Percentiles rank a stretch among this genome's conserved stretches.
phyloP scores from a whole-genome alignment of 1,140 invertebrate species.

The Macrosteles quadrilineatus region DNA sequence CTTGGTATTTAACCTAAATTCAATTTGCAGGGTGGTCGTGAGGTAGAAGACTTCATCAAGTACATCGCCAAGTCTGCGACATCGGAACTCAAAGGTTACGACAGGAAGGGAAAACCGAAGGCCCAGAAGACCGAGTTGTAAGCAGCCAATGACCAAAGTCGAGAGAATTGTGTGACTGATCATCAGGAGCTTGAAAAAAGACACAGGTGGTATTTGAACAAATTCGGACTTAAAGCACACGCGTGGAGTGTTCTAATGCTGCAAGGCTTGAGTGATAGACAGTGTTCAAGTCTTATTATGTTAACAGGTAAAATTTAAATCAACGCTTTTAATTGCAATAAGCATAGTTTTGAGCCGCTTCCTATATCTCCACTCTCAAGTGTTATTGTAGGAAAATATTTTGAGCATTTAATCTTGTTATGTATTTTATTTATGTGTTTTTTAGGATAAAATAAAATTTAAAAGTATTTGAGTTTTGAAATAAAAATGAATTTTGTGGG shows the following conservation, averaged over 20 bases:
- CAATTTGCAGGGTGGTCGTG: constrained; percentile 83
- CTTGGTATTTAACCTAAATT: too few species aligned
- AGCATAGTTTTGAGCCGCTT: too few species aligned
- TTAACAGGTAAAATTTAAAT: too few species aligned
- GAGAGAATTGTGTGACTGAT: background rate
- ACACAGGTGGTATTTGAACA: background rate
- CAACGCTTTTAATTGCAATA: too few species aligned
- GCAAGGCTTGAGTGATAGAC: background rate
- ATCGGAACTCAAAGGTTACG: constrained; percentile 83
- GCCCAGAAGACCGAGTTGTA: constrained; percentile 77
- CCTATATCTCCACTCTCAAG: too few species aligned
- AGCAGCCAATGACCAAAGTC: constrained; percentile 33
- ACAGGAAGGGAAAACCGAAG: constrained; percentile 86
- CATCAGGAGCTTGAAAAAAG: background rate
- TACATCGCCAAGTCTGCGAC: constrained; percentile 94
- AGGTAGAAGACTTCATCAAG: constrained; percentile 93
- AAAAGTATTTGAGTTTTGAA: too few species aligned
- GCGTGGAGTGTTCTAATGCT: background rate
- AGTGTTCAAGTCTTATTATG: background rate
- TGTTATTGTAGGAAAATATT: too few species aligned
- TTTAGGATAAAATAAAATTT: too few species aligned
- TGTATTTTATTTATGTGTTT: too few species aligned
- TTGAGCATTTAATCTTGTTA: too few species aligned
- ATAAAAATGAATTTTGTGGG: too few species aligned
- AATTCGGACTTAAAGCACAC: background rate